Percentiles rank a stretch among this genome's conserved stretches.
These are phyloP conservation scores for Perccottus glenii DNA, from an alignment of 2,113 vertebrate genomes.

Conservation along the genomic window DNA sequence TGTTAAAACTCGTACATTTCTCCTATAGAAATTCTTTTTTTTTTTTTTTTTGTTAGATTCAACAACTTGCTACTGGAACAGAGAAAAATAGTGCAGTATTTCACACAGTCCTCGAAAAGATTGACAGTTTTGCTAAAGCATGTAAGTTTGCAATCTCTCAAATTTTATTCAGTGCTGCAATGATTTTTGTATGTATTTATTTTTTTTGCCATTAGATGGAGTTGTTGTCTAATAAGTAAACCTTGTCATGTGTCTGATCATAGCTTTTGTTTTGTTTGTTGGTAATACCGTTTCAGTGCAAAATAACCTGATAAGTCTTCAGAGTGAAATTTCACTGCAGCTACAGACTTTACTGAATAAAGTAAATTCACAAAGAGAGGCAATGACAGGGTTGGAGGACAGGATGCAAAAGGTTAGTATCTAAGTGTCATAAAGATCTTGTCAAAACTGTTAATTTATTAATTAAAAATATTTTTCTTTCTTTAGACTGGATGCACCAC, in stretches of 20 bases:
- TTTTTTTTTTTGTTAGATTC: conserved; percentile 81
- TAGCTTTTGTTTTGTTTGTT: background rate
- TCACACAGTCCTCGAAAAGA: conserved; percentile 78
- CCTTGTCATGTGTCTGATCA: background rate
- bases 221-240: conserved; percentile 9
- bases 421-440: conserved; percentile 1
- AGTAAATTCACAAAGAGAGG: conserved; percentile 60
- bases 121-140: conserved; percentile 80
- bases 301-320: conserved; percentile 58
- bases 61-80: conserved; percentile 78
- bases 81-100: conserved; percentile 78
- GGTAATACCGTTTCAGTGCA: conserved; percentile 60
- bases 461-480: conserved; percentile 17
- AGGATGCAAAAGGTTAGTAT: conserved; percentile 70
- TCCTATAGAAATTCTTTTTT: conserved; percentile 8
- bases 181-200: no score
- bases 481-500: conserved; percentile 55
- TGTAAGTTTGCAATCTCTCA: conserved; percentile 75
- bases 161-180: background rate
- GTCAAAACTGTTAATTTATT: conserved; percentile 2
- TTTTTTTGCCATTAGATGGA: conserved; percentile 54
- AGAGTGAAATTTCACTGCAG: conserved; percentile 60
- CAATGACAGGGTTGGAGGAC: conserved; percentile 59
- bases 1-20: background rate
- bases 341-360: conserved; percentile 64